Base-by-base conservation (phyloP, 2,888 invertebrate species). In the Euzetes globulus region DNA sequence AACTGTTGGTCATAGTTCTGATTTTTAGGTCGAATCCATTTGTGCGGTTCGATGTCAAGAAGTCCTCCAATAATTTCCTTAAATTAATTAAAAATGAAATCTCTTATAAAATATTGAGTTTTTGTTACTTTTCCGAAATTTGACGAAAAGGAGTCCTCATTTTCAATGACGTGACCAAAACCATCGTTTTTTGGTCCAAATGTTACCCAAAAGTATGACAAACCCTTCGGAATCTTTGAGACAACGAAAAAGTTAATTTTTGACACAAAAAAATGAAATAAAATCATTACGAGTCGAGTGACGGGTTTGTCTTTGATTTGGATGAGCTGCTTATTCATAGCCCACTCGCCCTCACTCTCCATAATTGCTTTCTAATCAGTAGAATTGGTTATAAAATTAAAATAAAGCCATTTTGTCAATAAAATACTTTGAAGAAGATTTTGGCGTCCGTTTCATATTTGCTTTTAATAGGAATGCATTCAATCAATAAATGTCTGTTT, bases 161-260 rank as follows among this genome's bases (percentile, higher is more conserved):
- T 92, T 84, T 99, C 98, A 80, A 99, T 94, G 0, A 98, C 92
- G 84, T 99, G 98, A 68, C 95, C 98, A 85, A 90, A 98, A 0
- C 98, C 98, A 37, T 83, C 82, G 72, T 78, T 77, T 71, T 91
- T 88, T 85, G 90, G 88, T 22, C 93, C 96, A 85, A 98, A 98
- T 83, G 93, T 90, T 0, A 99, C 91, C 85, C 90, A 88, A 83
- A 99, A 95, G 82, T 98, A 99, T 0, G 97, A 91, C 78, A 99
- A 86, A 0, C 94, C 94, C 83, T 92, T 94, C 0, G 98, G 99
- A 77, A 99, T 81, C 82, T 78, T 65, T 37, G n/a, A n/a, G n/a
- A n/a, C n/a, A n/a, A n/a, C n/a, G n/a, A n/a, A n/a, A n/a, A n/a
- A n/a, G n/a, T n/a, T n/a, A n/a, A n/a, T n/a, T n/a, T n/a, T n/a